Evolutionary conservation across 2,113 vertebrate genomes (phyloP), one percentile per base, ranked within the genome.

Genomic region (Anarrhichthys ocellatus): DNA sequence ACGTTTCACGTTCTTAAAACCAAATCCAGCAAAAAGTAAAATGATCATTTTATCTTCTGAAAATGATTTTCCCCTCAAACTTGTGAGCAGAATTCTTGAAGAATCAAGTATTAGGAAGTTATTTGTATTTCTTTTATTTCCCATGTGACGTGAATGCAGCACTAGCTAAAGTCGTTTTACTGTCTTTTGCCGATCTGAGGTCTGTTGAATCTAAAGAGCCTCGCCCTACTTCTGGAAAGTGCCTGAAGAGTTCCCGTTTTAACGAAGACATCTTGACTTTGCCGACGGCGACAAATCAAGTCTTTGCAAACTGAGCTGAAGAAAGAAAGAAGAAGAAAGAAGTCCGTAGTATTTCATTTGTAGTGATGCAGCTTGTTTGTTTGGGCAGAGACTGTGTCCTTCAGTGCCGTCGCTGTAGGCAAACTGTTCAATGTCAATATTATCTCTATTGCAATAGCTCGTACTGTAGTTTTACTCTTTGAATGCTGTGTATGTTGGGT

Each of bases 161-260:
- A 58, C 82, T 24, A 81, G 66, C 83, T 82, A 27, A 81, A 87
- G 82, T 86, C 48, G 9, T 90, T 87, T 82, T 34, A 34, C 50
- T 88, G 79, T 88, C 84, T 85, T 34, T 80, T 70, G 88, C 81
- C 77, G 81, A 72, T 83, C 79, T 36, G 82, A 87, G 87, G 78
- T 87, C 75, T 72, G 80, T 85, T 62, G 10, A 90, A 85, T 89
- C 76, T 79, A 83, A 9, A 50, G 5, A 92, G 83, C 91, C 87
- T 88, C 2, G 95, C 94, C 93, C 93, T 92, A 91, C 96, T 95
- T 50, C 96, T 96, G 95, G 96, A 96, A 97, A 97, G 96, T 97
- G 96, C 97, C 97, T 97, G 96, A 34, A 97, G 96, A 94, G 95
- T 96, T 94, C 95, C 95, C 95, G 42, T 76, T 80, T 66, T 75